A percentile compares a stretch with the other conserved stretches of the same genome.
Evolutionary conservation across 2,888 invertebrate species (phyloP).

Genomic region (Zaprionus obscuricornis): DNA sequence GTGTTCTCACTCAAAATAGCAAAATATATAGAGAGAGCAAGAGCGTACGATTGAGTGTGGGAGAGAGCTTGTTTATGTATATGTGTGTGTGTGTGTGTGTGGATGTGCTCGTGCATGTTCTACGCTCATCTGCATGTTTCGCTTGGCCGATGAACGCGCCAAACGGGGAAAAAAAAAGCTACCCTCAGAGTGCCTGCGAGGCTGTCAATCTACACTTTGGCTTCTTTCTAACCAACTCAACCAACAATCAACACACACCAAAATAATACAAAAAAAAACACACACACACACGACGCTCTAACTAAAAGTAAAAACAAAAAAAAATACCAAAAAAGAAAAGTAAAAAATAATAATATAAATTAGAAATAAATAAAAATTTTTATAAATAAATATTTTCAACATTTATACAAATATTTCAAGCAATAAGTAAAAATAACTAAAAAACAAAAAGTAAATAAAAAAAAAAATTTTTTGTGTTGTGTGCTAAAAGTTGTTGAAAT

Average conservation of each 20-base stretch:
- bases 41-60: not conserved
- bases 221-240: conserved; percentile 83
- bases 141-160: conserved; percentile 68
- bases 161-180: conserved; percentile 74
- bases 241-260: conserved; percentile 57
- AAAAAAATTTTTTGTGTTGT: too few relatives aligned
- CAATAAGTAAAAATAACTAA: too few relatives aligned
- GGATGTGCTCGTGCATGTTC: conserved; percentile 10
- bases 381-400: too few relatives aligned
- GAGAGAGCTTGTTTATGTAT: conserved; percentile 5
- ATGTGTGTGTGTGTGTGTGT: not conserved
- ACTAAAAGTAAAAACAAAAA: conserved; percentile 21
- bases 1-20: not conserved
- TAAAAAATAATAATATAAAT: conserved; percentile 2
- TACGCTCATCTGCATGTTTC: conserved; percentile 63
- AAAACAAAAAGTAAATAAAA: too few relatives aligned
- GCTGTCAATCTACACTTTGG: conserved; percentile 84
- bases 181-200: conserved; percentile 78
- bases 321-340: conserved; percentile 22
- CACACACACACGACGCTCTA: conserved; percentile 11
- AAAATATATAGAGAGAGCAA: not conserved
- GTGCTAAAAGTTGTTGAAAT: too few relatives aligned
- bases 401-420: too few relatives aligned
- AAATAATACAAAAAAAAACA: conserved; percentile 31
- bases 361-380: too few relatives aligned